Evolutionary conservation across 2,888 invertebrate species (phyloP).

Genomic region (Malacosoma neustria): DNA sequence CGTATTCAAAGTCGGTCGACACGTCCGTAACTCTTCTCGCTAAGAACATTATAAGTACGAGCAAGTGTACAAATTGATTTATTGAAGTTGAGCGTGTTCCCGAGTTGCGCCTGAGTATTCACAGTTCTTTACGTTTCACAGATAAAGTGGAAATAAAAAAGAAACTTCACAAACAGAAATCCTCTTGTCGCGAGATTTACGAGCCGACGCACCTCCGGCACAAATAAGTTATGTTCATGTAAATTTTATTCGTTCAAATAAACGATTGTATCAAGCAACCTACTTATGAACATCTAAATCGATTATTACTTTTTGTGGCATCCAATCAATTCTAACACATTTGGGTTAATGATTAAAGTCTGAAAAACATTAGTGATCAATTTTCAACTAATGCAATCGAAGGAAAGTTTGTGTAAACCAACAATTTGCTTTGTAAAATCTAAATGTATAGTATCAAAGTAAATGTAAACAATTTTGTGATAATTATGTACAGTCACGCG

Average conservation of each 20-base stretch:
- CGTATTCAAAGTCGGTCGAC: conserved; percentile 46
- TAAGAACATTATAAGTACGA: conserved; percentile 59
- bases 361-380: conserved; percentile 63
- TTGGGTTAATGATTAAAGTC: conserved; percentile 52
- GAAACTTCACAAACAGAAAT: conserved; percentile 72
- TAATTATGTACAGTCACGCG: conserved; percentile 67
- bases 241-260: conserved; percentile 57
- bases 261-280: conserved; percentile 22
- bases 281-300: conserved; percentile 5
- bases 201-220: conserved; percentile 63
- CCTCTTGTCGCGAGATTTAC: conserved; percentile 72
- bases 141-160: conserved; percentile 72
- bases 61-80: conserved; percentile 73
- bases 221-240: conserved; percentile 63
- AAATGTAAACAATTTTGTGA: conserved; percentile 47
- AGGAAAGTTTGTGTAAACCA: conserved; percentile 58
- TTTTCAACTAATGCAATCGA: conserved; percentile 60
- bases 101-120: conserved; percentile 69
- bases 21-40: conserved; percentile 45
- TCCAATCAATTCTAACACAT: conserved; percentile 10
- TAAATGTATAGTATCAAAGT: conserved; percentile 49
- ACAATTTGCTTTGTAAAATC: conserved; percentile 69
- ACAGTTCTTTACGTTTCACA: conserved; percentile 61
- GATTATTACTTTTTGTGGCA: not conserved
- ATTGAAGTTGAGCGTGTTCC: conserved; percentile 68